Base-by-base conservation (phyloP, 2,113 vertebrate genomes). In the Phylloscopus whistleri region DNA sequence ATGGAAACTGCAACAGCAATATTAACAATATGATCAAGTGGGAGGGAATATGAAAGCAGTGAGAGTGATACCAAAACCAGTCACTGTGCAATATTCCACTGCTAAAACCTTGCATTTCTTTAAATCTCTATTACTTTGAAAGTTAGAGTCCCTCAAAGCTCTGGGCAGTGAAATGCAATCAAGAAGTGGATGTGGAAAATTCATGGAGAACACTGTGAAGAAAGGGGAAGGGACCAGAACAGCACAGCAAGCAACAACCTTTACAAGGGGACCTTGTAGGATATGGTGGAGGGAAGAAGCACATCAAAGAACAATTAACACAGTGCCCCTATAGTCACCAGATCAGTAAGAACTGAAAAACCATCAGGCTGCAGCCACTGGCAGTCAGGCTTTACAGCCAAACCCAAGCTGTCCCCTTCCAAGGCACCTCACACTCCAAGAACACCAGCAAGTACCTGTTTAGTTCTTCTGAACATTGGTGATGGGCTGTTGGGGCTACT, bases 381-480 rank as follows among this genome's bases (percentile, higher is more conserved):
- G 13, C 33, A 10, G 48, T 31, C 44, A 60, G 16, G 51, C 41
- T 55, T 46, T 5, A 44, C 9, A 56, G 69, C 7, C 58, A 59
- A 87, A 66, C 18, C 37, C 23, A 55, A 78, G 13, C 43, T 56
- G 13, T 4, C 21, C 46, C 46, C 14, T 66, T 22, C 19, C 35
- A 51, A 63, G 91, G 60, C 5, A 2, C 20, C 12, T 72, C 76
- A 63, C 1, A 1, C n/a, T 33, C 58, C 46, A 60, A 16, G 15
- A 87, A 77, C 3, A 49, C 13, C 78, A 93, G 24, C 77, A 96
- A 94, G 94, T 94, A 99, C 99, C 99, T 99, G 99, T 96, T 99
- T 99, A 83, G 99, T 99, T 96, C 99, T 99, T 91, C 99, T 98
- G 94, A 99, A 99, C 98, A 99, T 99, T 30, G 99, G 99, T 0